These are phyloP conservation scores for Calidris pygmaea DNA, from an alignment of 2,113 vertebrate genomes.

Conservation along the genomic window DNA sequence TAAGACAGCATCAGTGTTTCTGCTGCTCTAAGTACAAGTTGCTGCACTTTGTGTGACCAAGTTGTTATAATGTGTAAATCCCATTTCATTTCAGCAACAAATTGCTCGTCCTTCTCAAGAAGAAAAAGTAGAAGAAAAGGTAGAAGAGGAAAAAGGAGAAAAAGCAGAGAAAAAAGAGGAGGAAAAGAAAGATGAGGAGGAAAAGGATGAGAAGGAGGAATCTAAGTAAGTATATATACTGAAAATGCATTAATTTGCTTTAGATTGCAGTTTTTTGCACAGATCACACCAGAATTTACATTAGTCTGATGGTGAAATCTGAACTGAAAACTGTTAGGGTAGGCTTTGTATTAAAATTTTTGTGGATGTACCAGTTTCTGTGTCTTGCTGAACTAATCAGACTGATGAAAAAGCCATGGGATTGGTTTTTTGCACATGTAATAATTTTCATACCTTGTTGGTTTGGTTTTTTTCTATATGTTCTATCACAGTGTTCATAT, in stretches of 20 bases:
- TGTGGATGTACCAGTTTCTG: not conserved
- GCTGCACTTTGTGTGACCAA: not conserved
- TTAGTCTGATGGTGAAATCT: not conserved
- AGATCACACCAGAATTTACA: not conserved
- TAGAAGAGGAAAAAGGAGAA: slow-evolving; percentile 93
- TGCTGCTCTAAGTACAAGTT: not conserved
- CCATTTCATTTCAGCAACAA: slow-evolving; percentile 80
- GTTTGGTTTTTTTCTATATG: not conserved
- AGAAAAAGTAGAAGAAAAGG: slow-evolving; percentile 95
- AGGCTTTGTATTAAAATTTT: not conserved
- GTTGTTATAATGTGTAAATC: not conserved
- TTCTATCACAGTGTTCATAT: not conserved
- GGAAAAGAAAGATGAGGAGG: slow-evolving; percentile 98
- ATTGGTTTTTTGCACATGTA: not conserved
- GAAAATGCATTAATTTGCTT: not conserved
- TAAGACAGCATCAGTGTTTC: not conserved
- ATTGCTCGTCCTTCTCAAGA: slow-evolving; percentile 96
- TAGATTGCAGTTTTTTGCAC: not conserved
- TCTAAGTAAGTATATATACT: slow-evolving; percentile 81
- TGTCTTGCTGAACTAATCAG: not conserved
- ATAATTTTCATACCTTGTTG: not conserved
- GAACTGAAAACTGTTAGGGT: not conserved
- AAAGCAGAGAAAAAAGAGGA: slow-evolving; percentile 97
- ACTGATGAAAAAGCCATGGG: not conserved
- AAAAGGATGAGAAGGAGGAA: slow-evolving; percentile 98